These are phyloP conservation scores for Pogonophryne albipinna DNA, from an alignment of 2,797 vertebrate species.

Conservation along the genomic window DNA sequence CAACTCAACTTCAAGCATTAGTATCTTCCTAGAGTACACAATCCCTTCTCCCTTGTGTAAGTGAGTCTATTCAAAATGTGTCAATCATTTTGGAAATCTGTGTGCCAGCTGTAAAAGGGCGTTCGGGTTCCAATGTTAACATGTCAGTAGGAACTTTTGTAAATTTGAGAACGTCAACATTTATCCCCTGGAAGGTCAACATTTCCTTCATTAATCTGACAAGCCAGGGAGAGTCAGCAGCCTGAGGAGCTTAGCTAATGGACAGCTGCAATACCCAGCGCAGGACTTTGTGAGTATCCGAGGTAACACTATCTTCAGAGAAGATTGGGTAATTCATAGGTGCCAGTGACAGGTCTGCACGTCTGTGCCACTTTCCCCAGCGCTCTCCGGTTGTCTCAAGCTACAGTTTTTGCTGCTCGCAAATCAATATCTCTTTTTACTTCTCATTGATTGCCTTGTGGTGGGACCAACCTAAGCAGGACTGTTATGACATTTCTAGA, in stretches of 20 bases:
- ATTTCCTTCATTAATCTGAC: conserved; percentile 82
- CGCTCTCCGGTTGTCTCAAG: conserved; percentile 83
- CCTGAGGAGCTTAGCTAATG: conserved; percentile 76
- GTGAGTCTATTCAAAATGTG: conserved; percentile 53
- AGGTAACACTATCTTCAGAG: conserved; percentile 83
- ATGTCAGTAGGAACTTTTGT: conserved; percentile 68
- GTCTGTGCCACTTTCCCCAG: conserved; percentile 82
- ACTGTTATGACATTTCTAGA: conserved; percentile 92
- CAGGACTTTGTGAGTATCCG: conserved; percentile 68
- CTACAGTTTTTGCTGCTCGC: conserved; percentile 86
- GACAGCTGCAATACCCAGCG: conserved; percentile 79
- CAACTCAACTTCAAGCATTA: conserved; percentile 53
- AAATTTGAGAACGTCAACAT: conserved; percentile 80
- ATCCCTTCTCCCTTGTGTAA: conserved; percentile 35
- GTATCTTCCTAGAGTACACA: conserved; percentile 49
- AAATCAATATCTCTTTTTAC: conserved; percentile 90
- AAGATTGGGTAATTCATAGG: conserved; percentile 85
- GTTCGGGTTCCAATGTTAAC: conserved; percentile 61
- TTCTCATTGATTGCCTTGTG: conserved; percentile 88
- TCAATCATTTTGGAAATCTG: conserved; percentile 56
- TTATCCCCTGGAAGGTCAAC: conserved; percentile 81
- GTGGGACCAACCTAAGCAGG: conserved; percentile 88
- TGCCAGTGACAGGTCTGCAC: conserved; percentile 84
- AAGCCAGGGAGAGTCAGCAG: conserved; percentile 72
- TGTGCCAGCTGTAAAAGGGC: conserved; percentile 56